phyloP scores from a whole-genome alignment of 2,888 invertebrate genomes.

The Epistrophe grossulariae region DNA sequence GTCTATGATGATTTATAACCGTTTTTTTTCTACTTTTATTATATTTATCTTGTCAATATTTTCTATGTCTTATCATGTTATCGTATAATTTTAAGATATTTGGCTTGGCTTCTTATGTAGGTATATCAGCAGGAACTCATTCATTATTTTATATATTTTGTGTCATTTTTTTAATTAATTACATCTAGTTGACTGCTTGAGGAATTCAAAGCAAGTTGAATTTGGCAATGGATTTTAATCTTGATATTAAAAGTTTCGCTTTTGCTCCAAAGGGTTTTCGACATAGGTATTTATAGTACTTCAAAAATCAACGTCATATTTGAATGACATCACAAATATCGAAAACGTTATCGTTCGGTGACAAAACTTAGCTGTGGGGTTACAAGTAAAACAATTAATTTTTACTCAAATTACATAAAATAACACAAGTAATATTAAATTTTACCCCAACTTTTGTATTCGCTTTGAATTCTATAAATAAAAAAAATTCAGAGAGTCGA shows the following conservation, averaged over 20 bases:
- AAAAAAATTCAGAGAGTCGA: too few relatives aligned
- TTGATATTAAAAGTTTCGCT: neutral
- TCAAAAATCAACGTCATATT: neutral
- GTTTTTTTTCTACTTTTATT: neutral
- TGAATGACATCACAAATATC: neutral
- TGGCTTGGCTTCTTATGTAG: neutral
- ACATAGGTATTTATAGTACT: too few relatives aligned
- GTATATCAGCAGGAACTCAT: neutral
- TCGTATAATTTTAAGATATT: neutral
- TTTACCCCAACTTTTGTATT: too few relatives aligned
- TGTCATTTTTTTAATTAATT: neutral
- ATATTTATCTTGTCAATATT: neutral
- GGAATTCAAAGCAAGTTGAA: neutral
- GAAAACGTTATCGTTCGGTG: too few relatives aligned
- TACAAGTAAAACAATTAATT: too few relatives aligned
- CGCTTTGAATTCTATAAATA: too few relatives aligned
- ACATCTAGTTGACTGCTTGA: neutral
- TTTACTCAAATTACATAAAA: too few relatives aligned
- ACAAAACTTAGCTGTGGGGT: too few relatives aligned
- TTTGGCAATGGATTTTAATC: neutral
- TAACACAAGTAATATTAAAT: too few relatives aligned
- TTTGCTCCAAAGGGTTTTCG: neutral
- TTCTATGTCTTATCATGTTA: neutral
- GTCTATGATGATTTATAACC: slow-evolving; percentile 1
- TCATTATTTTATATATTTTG: neutral